Evolutionary conservation across 2,888 invertebrate genomes (phyloP).

Genomic region (Aspidiotus rigidus): DNA sequence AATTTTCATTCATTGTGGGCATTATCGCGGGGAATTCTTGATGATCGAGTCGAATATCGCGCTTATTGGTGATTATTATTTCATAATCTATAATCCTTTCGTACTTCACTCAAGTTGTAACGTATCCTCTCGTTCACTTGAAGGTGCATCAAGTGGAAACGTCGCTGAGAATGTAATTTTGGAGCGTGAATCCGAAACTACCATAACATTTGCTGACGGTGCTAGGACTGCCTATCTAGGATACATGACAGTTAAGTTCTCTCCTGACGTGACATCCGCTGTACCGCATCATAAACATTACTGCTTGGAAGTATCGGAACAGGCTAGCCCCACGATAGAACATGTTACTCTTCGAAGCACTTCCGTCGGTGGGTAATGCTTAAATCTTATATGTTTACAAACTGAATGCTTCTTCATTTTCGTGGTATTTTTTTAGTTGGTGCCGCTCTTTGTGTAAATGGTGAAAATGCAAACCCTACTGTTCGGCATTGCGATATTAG

Average conservation of each 20-base stretch:
- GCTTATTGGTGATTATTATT: slow-evolving; percentile 59
- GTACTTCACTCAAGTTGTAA: background rate
- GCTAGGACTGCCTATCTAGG: slow-evolving; percentile 90
- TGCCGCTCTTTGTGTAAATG: slow-evolving; percentile 97
- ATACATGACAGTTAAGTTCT: slow-evolving; percentile 88
- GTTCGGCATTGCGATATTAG: slow-evolving; percentile 96
- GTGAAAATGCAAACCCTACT: slow-evolving; percentile 84
- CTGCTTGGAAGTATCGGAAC: slow-evolving; percentile 92
- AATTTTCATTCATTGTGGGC: slow-evolving; percentile 87
- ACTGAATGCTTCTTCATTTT: background rate
- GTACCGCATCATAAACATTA: slow-evolving; percentile 97
- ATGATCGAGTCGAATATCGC: slow-evolving; percentile 90
- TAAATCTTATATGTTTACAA: background rate
- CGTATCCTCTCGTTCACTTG: background rate
- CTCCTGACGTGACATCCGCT: slow-evolving; percentile 82
- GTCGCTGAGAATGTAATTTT: slow-evolving; percentile 89
- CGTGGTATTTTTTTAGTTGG: slow-evolving; percentile 62
- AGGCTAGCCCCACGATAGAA: slow-evolving; percentile 93
- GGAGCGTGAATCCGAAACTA: slow-evolving; percentile 86
- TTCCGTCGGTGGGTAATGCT: slow-evolving; percentile 66
- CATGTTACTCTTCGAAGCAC: slow-evolving; percentile 94
- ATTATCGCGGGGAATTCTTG: slow-evolving; percentile 86
- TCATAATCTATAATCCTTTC: background rate
- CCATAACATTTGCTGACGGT: slow-evolving; percentile 92
- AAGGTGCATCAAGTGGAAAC: slow-evolving; percentile 79